Evolutionary conservation across 2,113 vertebrate genomes (phyloP).

Genomic region (Solea senegalensis): DNA sequence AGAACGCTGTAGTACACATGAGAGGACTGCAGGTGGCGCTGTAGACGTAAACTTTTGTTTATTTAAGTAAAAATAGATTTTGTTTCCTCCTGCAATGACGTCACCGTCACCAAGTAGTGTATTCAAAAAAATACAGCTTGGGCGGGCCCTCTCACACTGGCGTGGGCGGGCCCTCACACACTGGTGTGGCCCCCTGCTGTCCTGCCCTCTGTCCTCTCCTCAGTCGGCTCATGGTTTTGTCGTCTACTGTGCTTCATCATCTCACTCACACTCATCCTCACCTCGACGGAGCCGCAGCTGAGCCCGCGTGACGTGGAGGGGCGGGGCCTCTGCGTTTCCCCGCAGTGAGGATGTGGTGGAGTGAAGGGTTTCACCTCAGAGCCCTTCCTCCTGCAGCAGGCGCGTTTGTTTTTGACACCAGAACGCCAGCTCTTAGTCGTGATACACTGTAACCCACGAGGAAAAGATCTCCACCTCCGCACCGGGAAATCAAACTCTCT

Average conservation of each 20-base stretch:
- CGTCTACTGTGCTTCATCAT: constrained; percentile 72
- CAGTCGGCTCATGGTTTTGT: constrained; percentile 51
- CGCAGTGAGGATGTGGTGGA: constrained; percentile 7
- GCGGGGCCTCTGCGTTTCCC: constrained; percentile 6
- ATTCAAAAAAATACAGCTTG: too few relatives aligned
- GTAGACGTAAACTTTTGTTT: too few relatives aligned
- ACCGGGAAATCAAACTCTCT: neutral
- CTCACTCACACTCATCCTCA: constrained; percentile 46
- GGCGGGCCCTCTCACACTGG: too few relatives aligned
- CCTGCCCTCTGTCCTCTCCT: constrained; percentile 43
- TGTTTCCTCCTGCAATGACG: too few relatives aligned
- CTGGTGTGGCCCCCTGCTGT: neutral
- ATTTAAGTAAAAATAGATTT: too few relatives aligned
- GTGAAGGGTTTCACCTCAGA: constrained; percentile 39
- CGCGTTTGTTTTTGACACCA: constrained; percentile 45
- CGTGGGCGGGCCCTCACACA: neutral
- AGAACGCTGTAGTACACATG: too few relatives aligned
- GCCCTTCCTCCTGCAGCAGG: constrained; percentile 19
- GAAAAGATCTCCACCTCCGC: constrained; percentile 45
- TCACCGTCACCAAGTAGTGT: too few relatives aligned
- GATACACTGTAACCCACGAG: constrained; percentile 53
- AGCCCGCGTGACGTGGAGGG: neutral
- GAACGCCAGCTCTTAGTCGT: constrained; percentile 48
- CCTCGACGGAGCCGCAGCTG: constrained; percentile 43
- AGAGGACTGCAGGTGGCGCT: too few relatives aligned